A percentile compares a stretch with the other conserved stretches of the same genome.
Conservation (phyloP, 2,797 vertebrate species). For the Myotis findleyi region DNA sequence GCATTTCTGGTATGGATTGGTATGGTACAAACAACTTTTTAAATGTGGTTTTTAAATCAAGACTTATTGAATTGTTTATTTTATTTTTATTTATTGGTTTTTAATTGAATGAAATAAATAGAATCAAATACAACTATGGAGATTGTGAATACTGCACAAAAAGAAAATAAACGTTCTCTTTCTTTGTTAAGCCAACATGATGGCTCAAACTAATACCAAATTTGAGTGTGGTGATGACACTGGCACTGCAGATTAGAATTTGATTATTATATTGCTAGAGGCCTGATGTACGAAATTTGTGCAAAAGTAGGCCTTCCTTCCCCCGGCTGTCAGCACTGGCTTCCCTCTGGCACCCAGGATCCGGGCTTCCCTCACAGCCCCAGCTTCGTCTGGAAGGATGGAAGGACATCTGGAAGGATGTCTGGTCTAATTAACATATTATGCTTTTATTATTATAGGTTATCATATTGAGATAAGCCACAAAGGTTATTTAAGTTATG, state of each 20-base stretch:
- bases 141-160: background rate
- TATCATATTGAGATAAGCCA: background rate
- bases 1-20: background rate
- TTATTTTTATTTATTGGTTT: constrained; percentile 33
- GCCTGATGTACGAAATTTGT: no score
- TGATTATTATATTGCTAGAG: background rate
- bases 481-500: background rate
- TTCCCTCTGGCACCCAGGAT: no score
- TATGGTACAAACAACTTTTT: background rate
- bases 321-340: no score
- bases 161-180: background rate
- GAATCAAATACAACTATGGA: background rate
- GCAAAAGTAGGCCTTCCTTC: no score
- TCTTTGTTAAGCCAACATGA: background rate
- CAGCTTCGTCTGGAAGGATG: no score
- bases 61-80: background rate
- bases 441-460: no score
- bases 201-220: background rate
- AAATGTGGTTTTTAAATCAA: constrained; percentile 25
- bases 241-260: background rate
- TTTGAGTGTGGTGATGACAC: background rate
- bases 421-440: no score
- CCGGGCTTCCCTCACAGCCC: no score
- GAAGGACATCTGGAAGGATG: no score
- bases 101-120: constrained; percentile 42